Base-by-base conservation (phyloP, 2,113 vertebrate genomes). In the Spilogale gracilis region DNA sequence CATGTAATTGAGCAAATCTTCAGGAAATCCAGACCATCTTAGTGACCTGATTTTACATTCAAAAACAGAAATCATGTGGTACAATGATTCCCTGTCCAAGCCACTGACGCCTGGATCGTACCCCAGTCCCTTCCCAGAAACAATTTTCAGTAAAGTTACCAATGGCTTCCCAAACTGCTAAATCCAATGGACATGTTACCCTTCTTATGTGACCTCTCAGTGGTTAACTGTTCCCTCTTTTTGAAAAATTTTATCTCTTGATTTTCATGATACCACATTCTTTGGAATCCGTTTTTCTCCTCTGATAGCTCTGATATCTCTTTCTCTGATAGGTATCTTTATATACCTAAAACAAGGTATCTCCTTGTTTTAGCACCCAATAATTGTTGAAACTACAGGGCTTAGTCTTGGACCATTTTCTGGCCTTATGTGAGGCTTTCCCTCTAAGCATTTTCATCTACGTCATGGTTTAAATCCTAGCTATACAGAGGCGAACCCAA, bases 141-240 rank as follows among this genome's bases (percentile, higher is more conserved):
- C 6, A 50, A 3, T 88, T 92, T 94, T 92, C n/a, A 60, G n/a
- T 74, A 30, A 93, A 48, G 21, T 86, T 89, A 97, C 20, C 52
- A 89, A 21, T 78, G 56, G 93, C 17, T 65, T 91, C 52, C 25
- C 83, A 84, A 96, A 84, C 50, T 71, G 32, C 78, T 82, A 89
- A 93, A 78, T 83, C 43, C 16, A 60, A 12, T 76, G 20, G 18
- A 78, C 32, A n/a, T 48, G 83, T 87, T 89, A 45, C 17, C 93
- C 32, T 89, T 61, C 14, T 48, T n/a, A 13, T 25, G 23, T n/a
- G 27, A 76, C 30, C 38, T 50, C 58, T 54, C 38, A 56, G 78
- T 83, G 12, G 14, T 74, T 56, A 69, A 48, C 43, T 67, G 0
- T 81, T 50, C 21, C 48, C 9, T 89, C 32, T 78, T 58, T 95